Conservation (phyloP, 2,113 vertebrate species). For the Mystacornis crossleyi region DNA sequence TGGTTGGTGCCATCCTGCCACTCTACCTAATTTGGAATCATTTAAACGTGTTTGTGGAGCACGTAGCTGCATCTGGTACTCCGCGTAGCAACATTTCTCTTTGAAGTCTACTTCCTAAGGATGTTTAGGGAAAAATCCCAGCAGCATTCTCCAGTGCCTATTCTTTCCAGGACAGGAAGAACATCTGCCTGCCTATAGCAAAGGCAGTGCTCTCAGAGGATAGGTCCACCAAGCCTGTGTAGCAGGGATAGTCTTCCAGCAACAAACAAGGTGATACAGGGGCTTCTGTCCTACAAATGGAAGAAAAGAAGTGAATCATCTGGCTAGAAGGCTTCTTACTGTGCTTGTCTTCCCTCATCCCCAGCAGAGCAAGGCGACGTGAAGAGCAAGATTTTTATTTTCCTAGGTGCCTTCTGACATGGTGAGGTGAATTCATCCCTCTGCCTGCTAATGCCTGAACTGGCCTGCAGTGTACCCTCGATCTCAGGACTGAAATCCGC, state of each 20-base stretch:
- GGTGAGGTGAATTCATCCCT: not conserved
- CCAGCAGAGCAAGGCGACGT: not conserved
- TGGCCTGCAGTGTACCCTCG: not conserved
- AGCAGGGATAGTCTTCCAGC: not conserved
- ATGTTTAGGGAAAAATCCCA: not conserved
- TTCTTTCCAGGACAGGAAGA: not conserved
- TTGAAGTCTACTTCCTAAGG: not conserved
- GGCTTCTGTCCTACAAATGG: not conserved
- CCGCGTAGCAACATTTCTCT: not conserved
- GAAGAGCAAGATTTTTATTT: not conserved
- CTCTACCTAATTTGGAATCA: not conserved
- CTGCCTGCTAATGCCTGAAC: not conserved
- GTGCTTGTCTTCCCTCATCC: not conserved
- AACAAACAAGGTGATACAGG: not conserved
- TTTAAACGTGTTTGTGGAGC: not conserved
- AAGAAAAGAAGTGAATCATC: not conserved
- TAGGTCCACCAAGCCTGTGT: not conserved
- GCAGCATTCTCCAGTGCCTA: not conserved
- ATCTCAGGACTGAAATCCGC: not conserved
- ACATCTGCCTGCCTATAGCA: not conserved
- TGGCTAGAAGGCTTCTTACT: not conserved
- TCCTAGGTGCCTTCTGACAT: not conserved
- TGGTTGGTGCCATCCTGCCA: not conserved
- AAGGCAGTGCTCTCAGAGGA: not conserved
- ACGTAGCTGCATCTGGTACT: not conserved